Percentiles rank a stretch among this genome's conserved stretches.
Conservation (phyloP, 2,113 vertebrate genomes). For the Carassius carassius region DNA sequence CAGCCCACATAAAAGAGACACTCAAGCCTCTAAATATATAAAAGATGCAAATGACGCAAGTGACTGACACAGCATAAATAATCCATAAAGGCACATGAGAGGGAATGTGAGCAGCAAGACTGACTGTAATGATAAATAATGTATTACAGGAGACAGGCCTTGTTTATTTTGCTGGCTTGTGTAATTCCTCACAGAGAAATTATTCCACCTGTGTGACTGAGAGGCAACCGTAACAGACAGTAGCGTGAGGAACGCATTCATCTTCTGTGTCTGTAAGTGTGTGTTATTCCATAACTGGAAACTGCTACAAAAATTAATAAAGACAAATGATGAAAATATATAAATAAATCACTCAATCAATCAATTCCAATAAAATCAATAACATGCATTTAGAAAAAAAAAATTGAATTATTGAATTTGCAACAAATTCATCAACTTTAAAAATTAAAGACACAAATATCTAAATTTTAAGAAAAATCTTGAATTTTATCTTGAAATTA, state of each 20-base stretch:
- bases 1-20: constrained; percentile 59
- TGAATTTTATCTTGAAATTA: not conserved
- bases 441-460: not conserved
- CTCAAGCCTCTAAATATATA: constrained; percentile 54
- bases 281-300: constrained; percentile 31
- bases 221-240: constrained; percentile 64
- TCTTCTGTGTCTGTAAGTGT: constrained; percentile 50
- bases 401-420: too few relatives aligned
- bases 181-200: constrained; percentile 68
- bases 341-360: not conserved
- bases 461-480: too few relatives aligned
- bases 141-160: constrained; percentile 69
- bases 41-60: constrained; percentile 66
- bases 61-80: constrained; percentile 73
- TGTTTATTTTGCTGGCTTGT: constrained; percentile 70
- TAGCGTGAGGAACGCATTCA: constrained; percentile 49
- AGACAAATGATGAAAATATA: constrained; percentile 22
- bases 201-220: constrained; percentile 68
- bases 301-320: constrained; percentile 28
- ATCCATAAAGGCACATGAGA: constrained; percentile 75
- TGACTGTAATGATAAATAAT: constrained; percentile 72
- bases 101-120: constrained; percentile 62
- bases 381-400: too few relatives aligned
- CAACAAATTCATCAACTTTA: not conserved
- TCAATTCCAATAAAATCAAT: not conserved